phyloP scores from a whole-genome alignment of 2,888 invertebrate species.

The Enchytraeus crypticus region DNA sequence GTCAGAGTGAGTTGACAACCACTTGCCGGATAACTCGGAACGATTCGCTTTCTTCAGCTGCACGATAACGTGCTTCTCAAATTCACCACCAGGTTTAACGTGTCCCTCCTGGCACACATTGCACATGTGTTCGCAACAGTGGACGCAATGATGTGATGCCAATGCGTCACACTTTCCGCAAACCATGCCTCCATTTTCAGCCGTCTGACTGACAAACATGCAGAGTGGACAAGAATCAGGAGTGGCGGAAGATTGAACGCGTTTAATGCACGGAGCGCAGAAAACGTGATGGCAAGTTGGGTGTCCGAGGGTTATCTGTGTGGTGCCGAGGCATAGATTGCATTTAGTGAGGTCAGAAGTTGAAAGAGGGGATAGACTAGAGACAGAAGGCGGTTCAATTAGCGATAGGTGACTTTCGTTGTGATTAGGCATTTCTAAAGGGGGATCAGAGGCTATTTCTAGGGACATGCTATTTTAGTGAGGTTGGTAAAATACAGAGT shows the following conservation, averaged over 20 bases:
- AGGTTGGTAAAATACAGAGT: no score
- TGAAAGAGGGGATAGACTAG: no score
- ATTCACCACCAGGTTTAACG: neutral
- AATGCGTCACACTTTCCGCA: neutral
- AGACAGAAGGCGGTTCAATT: no score
- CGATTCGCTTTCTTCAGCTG: no score
- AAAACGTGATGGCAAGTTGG: neutral
- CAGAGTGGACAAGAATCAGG: neutral
- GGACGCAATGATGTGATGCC: neutral
- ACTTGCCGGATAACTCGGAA: no score
- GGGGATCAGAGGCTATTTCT: no score
- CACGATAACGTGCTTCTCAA: neutral
- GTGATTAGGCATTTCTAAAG: no score
- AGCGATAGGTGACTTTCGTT: no score
- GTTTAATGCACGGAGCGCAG: neutral
- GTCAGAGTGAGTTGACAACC: neutral
- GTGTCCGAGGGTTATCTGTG: neutral
- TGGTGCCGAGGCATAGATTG: neutral
- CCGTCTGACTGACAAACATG: neutral
- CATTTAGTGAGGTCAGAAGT: neutral
- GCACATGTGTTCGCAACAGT: neutral
- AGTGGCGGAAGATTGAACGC: neutral
- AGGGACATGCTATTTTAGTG: no score
- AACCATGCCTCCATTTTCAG: neutral
- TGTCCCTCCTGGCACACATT: neutral